phyloP scores from a whole-genome alignment of 2,113 vertebrate genomes.

The Nasalis larvatus region DNA sequence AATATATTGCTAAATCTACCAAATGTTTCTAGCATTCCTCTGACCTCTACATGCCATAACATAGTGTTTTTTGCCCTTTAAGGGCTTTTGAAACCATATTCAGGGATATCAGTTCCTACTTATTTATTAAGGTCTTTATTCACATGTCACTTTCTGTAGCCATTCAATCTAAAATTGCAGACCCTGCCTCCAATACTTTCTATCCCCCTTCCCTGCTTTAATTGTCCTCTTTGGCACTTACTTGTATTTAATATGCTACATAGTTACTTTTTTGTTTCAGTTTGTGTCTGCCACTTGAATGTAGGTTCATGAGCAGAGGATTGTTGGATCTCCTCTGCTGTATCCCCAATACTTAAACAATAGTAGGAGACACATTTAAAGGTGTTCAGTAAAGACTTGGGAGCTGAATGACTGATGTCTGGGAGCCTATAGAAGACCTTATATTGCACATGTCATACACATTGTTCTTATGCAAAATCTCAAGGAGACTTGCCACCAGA shows the following conservation, averaged over 20 bases:
- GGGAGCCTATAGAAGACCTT: not conserved
- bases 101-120: not conserved
- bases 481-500: not conserved
- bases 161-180: not conserved
- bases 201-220: not conserved
- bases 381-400: not conserved
- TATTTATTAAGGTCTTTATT: not conserved
- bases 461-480: not conserved
- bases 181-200: not conserved
- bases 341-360: not conserved
- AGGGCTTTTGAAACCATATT: not conserved
- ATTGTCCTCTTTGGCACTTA: not conserved
- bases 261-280: not conserved
- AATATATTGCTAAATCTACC: not conserved
- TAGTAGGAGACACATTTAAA: not conserved
- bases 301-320: not conserved
- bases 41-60: not conserved
- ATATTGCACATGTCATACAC: not conserved
- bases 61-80: not conserved
- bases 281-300: not conserved
- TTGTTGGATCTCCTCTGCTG: not conserved
- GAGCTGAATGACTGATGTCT: not conserved
- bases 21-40: not conserved
- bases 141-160: not conserved
- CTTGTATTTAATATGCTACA: not conserved